Evolutionary conservation across 1,140 invertebrate species (phyloP).

Genomic region (Oedothorax gibbosus): DNA sequence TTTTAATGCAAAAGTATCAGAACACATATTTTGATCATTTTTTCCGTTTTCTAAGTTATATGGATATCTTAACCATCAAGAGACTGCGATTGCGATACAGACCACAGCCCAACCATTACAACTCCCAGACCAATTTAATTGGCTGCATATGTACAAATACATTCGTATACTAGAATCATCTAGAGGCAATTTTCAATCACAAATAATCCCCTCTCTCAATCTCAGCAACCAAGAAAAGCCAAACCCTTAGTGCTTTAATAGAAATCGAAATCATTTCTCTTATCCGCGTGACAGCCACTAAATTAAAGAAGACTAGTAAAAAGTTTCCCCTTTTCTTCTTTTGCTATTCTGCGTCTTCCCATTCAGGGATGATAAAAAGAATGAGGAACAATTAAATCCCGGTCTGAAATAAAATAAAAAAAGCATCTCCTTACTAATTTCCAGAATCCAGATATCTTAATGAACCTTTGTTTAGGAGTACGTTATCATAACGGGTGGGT

Average conservation of each 20-base stretch:
- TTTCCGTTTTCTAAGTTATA: neutral
- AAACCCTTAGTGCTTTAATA: neutral
- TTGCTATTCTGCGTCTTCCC: neutral
- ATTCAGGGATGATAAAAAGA: neutral
- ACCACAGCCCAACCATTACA: too few species aligned
- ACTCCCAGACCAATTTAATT: too few species aligned
- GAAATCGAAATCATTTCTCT: constrained; percentile 9
- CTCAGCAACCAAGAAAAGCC: neutral
- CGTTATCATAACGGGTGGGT: too few species aligned
- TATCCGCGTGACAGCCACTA: constrained; percentile 1
- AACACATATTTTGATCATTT: too few species aligned
- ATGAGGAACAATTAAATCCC: neutral
- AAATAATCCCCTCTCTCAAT: neutral
- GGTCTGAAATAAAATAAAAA: neutral
- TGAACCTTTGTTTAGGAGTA: too few species aligned
- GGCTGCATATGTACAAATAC: too few species aligned
- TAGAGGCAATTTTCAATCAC: constrained; percentile 20
- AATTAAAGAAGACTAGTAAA: constrained; percentile 12
- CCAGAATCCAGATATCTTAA: too few species aligned
- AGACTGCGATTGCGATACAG: too few species aligned
- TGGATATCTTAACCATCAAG: neutral
- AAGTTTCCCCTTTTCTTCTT: neutral
- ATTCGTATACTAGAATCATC: neutral
- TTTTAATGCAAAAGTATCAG: too few species aligned
- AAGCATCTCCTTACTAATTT: too few species aligned